Conservation (phyloP, 2,888 invertebrate species). For the Heliconius aoede region DNA sequence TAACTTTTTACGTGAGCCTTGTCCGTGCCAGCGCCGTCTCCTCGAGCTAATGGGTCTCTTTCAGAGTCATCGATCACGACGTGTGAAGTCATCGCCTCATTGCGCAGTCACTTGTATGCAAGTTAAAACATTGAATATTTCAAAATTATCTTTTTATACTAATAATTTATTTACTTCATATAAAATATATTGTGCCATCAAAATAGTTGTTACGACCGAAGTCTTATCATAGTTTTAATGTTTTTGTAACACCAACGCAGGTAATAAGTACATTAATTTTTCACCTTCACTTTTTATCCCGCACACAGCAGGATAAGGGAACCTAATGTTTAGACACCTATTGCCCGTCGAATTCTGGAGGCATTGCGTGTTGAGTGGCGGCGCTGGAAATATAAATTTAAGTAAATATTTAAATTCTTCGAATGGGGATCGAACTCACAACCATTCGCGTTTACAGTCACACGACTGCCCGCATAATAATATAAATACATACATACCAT, state of each 20-base stretch:
- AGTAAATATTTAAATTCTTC: too few relatives aligned
- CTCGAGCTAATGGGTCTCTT: constrained; percentile 41
- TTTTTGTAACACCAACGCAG: background rate
- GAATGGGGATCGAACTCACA: too few relatives aligned
- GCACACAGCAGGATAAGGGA: too few relatives aligned
- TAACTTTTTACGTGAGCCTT: constrained; percentile 4
- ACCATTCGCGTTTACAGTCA: too few relatives aligned
- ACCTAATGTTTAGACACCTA: too few relatives aligned
- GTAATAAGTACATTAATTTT: background rate
- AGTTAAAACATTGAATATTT: constrained; percentile 19
- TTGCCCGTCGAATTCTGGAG: too few relatives aligned
- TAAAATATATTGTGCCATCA: background rate
- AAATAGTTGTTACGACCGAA: background rate
- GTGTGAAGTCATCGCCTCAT: constrained; percentile 43
- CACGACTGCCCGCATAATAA: too few relatives aligned
- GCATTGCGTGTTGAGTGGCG: too few relatives aligned
- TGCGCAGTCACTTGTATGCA: constrained; percentile 28
- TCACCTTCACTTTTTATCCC: too few relatives aligned
- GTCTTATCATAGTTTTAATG: background rate
- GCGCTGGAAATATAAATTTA: too few relatives aligned
- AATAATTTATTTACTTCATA: background rate
- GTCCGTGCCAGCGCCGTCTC: constrained; percentile 28
- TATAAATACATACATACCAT: too few relatives aligned
- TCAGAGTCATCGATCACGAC: constrained; percentile 41
- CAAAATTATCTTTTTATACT: background rate